Evolutionary conservation across 35 echinoderm and acorn worm genomes (phyloP).

Genomic region (Apostichopus californicus): DNA sequence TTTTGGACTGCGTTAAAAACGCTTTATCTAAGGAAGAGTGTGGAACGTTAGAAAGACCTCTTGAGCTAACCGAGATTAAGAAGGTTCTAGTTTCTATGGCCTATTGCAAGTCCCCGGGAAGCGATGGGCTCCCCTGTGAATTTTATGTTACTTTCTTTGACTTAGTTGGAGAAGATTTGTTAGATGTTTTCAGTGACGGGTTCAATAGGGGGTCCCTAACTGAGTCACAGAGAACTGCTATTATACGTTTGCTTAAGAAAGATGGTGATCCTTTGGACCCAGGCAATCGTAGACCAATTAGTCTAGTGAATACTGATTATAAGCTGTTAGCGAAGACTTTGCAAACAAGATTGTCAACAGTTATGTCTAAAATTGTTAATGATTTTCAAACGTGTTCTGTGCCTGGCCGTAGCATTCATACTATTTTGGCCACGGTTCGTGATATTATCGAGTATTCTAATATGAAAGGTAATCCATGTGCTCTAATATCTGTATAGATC

Average conservation of each 20-base stretch:
- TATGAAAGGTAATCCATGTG: not conserved
- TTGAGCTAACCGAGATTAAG: slow-evolving; percentile 12
- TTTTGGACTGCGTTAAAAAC: not conserved
- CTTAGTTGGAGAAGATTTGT: slow-evolving; percentile 5
- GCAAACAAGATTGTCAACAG: not conserved
- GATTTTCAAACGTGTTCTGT: slow-evolving; percentile 12
- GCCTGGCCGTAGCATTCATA: not conserved
- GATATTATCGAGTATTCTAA: not conserved
- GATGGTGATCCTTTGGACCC: not conserved
- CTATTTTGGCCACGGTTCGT: not conserved
- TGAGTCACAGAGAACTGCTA: not conserved
- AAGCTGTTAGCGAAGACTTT: not conserved
- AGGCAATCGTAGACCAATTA: slow-evolving; percentile 6
- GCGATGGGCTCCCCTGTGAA: slow-evolving; percentile 60
- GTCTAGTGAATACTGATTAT: slow-evolving; percentile 10
- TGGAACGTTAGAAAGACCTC: not conserved
- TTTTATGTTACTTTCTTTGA: slow-evolving; percentile 67
- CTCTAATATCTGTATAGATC: slow-evolving; percentile 49
- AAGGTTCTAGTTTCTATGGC: slow-evolving; percentile 7
- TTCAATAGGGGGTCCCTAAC: not conserved
- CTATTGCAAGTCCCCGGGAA: slow-evolving; percentile 59
- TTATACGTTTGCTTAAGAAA: slow-evolving; percentile 40
- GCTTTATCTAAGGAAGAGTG: not conserved
- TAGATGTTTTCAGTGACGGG: slow-evolving; percentile 36
- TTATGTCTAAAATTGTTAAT: not conserved